These are phyloP conservation scores for Gallinago nigripennis DNA, from an alignment of 2,797 vertebrate genomes.

Conservation along the genomic window DNA sequence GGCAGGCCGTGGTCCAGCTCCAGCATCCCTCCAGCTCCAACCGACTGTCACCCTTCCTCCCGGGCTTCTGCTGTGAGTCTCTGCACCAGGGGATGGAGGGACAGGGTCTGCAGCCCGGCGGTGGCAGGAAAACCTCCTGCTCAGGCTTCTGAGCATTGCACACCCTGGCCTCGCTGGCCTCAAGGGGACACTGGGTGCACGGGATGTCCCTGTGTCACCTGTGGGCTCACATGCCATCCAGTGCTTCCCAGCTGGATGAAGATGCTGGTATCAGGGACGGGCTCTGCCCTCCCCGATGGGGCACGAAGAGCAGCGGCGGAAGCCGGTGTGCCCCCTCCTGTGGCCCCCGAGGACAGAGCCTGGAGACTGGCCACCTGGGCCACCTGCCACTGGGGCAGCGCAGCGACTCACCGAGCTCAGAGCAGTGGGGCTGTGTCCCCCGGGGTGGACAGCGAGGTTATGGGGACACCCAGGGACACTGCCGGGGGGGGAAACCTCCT, in stretches of 20 bases:
- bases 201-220: background rate
- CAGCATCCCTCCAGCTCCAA: background rate
- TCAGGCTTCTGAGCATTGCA: background rate
- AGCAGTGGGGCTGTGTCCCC: accelerated
- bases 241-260: background rate
- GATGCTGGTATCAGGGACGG: accelerated
- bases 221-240: accelerated
- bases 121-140: background rate
- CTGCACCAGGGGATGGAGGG: background rate
- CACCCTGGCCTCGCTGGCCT: accelerated
- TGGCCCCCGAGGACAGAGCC: background rate
- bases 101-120: background rate
- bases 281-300: background rate
- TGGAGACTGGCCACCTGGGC: background rate
- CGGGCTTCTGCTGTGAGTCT: background rate
- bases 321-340: accelerated
- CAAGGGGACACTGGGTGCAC: background rate
- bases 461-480: background rate
- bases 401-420: background rate
- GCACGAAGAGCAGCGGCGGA: accelerated
- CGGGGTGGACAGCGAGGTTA: accelerated
- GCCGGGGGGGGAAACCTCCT: no score
- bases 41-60: background rate
- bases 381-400: background rate
- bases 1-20: background rate